Base-by-base conservation (phyloP, 2,888 invertebrate genomes). In the Coenonympha glycerion region DNA sequence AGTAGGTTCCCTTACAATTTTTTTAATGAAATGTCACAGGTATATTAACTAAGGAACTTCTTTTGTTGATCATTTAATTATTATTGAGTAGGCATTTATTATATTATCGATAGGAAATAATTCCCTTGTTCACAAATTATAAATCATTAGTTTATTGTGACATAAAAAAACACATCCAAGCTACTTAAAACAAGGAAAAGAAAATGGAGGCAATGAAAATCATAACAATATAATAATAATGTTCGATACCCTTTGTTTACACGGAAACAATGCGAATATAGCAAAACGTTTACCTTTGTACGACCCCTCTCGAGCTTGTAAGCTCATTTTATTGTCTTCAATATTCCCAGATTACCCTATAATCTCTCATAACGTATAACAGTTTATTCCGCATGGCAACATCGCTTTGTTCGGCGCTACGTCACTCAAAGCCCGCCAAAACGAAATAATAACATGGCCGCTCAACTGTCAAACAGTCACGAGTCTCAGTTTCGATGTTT, bases 311-410 rank as follows among this genome's bases (percentile, higher is more conserved):
- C 66, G 57, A 73, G 68, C 65, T 66, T 63, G 65, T 80, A 77
- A 84, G 83, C 82, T 82, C 73, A 83, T 84, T 84, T 85, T 80
- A 85, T 86, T 86, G 86, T 86, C 81, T 86, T 83, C 81, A 85
- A 86, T 87, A 86, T 86, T 84, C 84, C 84, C 86, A 86, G 86
- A 86, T 87, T 87, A 87, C 76, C 71, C 69, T 63, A 64, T 83
- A 87, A 87, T 86, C 86, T 80, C 84, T 85, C 81, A 84, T 85
- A 85, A 85, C 79, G 77, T 73, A 81, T 76, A 81, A 81, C 85
- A 80, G 85, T 85, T 87, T 86, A 86, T 87, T 87, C 79, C 82
- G 81, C 85, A 82, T 85, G 85, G 83, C 77, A 86, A 84, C 86
- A 83, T 76, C 78, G 77, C 81, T 79, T 80, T 79, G 77, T 76